Percentiles rank a stretch among this genome's conserved stretches.
Conservation (phyloP, 2,888 invertebrate genomes). For the Ephialtes manifestator region DNA sequence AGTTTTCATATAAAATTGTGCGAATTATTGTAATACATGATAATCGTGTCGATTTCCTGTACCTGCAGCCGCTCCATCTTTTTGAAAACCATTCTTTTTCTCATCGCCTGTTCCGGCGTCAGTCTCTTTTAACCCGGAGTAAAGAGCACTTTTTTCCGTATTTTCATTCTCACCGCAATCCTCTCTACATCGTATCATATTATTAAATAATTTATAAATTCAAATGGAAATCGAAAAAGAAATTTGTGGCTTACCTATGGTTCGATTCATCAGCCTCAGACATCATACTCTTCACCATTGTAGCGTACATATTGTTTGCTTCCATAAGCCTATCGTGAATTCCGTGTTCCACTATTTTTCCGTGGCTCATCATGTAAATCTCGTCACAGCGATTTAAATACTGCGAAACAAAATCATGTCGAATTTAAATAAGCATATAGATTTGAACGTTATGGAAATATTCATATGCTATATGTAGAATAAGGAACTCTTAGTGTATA, state of each 20-base stretch:
- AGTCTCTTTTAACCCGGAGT: conserved; percentile 13
- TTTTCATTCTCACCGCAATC: conserved; percentile 31
- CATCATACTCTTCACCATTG: conserved; percentile 76
- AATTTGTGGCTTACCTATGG: conserved; percentile 50
- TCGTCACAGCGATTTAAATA: conserved; percentile 88
- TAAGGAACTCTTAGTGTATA: no score
- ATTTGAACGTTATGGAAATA: no score
- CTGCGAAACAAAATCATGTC: conserved; percentile 78
- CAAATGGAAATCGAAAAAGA: background rate
- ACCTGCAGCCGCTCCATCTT: conserved; percentile 34
- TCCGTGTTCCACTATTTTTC: conserved; percentile 87
- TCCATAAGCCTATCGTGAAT: conserved; percentile 87
- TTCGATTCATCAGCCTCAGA: conserved; percentile 58
- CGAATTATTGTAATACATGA: background rate
- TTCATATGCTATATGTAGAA: no score
- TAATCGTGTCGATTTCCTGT: background rate
- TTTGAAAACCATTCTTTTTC: conserved; percentile 39
- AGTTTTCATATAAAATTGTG: background rate
- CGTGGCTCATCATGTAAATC: conserved; percentile 88
- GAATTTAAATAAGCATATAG: no score
- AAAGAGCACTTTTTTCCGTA: conserved; percentile 18
- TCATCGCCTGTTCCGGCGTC: conserved; percentile 7
- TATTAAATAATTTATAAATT: background rate
- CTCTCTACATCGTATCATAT: conserved; percentile 8
- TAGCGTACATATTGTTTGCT: conserved; percentile 81